These are phyloP conservation scores for Allophyes oxyacanthae DNA, from an alignment of 2,888 invertebrate species.

Conservation along the genomic window DNA sequence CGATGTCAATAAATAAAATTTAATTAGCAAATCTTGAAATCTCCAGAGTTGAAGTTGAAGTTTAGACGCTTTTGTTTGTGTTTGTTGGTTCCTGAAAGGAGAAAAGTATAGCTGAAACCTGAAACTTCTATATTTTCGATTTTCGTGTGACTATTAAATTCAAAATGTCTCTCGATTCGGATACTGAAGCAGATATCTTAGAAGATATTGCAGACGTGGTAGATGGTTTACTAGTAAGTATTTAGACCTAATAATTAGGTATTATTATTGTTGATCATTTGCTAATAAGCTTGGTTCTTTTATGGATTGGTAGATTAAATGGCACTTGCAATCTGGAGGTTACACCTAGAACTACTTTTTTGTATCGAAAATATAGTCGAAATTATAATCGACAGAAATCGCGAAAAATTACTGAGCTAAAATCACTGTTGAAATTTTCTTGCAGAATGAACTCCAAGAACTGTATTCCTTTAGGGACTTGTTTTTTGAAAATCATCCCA, in stretches of 20 bases:
- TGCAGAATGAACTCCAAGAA: constrained; percentile 91
- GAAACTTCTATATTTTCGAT: constrained; percentile 1
- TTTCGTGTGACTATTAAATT: constrained; percentile 7
- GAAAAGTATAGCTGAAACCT: background rate
- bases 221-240: constrained; percentile 71
- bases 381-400: too few species aligned
- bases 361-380: too few species aligned
- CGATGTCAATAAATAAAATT: too few species aligned
- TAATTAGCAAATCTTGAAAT: too few species aligned
- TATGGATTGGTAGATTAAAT: too few species aligned
- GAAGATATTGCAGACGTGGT: constrained; percentile 74
- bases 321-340: too few species aligned
- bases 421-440: constrained; percentile 47
- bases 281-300: background rate
- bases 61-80: too few species aligned
- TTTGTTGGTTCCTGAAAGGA: too few species aligned
- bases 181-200: constrained; percentile 68
- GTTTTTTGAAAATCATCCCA: constrained; percentile 93
- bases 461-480: constrained; percentile 93
- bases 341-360: too few species aligned
- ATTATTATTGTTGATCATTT: too few species aligned
- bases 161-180: constrained; percentile 70
- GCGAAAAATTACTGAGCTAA: background rate
- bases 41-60: too few species aligned
- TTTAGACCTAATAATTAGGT: too few species aligned